Evolutionary conservation across 2,888 invertebrate genomes (phyloP).

Genomic region (Amphipyra tragopoginis): DNA sequence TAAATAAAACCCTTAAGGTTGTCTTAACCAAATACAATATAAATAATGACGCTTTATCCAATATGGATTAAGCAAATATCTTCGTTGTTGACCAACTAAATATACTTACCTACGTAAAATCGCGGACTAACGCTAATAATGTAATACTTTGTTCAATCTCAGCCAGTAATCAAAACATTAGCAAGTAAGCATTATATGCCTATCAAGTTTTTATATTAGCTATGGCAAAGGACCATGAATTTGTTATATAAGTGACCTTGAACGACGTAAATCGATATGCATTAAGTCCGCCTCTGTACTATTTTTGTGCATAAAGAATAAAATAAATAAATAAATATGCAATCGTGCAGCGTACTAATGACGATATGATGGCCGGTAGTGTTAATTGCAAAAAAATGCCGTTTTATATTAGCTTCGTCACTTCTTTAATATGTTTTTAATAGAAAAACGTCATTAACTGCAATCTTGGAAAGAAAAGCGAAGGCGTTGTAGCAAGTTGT

Average conservation of each 20-base stretch:
- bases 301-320: no score
- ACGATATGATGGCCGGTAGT: conserved; percentile 53
- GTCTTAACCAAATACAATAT: conserved; percentile 1
- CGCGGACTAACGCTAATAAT: conserved; percentile 25
- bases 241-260: conserved; percentile 51
- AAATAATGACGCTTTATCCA: conserved; percentile 12
- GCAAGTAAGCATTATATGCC: conserved; percentile 33
- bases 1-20: conserved; percentile 16
- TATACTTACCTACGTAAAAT: conserved; percentile 16
- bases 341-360: conserved; percentile 60
- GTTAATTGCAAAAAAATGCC: conserved; percentile 57
- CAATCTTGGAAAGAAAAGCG: not conserved
- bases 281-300: no score
- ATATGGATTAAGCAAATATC: conserved; percentile 21
- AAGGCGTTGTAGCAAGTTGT: not conserved
- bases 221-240: conserved; percentile 30
- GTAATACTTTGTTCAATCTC: conserved; percentile 27
- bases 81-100: conserved; percentile 6
- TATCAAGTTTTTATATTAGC: conserved; percentile 30
- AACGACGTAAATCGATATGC: conserved; percentile 55
- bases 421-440: conserved; percentile 52
- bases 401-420: conserved; percentile 41
- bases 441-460: conserved; percentile 7
- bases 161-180: conserved; percentile 33
- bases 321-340: no score